Evolutionary conservation across 2,113 vertebrate genomes (phyloP), one percentile per base, ranked within the genome.

Genomic region (Circaetus gallicus): DNA sequence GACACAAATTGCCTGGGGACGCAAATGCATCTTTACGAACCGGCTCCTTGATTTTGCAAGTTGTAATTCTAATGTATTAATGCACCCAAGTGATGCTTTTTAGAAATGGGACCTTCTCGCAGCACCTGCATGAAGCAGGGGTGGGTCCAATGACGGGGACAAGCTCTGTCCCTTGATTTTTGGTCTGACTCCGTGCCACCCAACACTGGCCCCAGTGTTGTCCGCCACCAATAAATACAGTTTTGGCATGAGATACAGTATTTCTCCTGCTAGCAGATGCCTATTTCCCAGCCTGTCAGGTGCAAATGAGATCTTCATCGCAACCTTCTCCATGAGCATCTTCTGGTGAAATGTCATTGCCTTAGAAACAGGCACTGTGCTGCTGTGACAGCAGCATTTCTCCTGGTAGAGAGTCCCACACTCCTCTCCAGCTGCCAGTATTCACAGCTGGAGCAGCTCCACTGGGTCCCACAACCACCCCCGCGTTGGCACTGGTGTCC

Each of bases 81-180:
- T 0, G 1, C 9, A 20, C 3, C 13, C 50, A 15, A 42, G 31
- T 21, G 50, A 71, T 13, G 63, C 5, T 49, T 59, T 70, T 36
- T 21, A 29, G 20, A 55, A 20, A 13, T 1, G 9, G 16, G 47
- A 80, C 49, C 42, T 62, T 28, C 21, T 38, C 2, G 0, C 70
- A 29, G 29, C 0, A 0, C 11, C 67, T 16, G 16, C 28, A 2
- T 4, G 29, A 69, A 58, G 34, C 29, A 31, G 20, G 14, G 45
- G 5, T 22, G 40, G 16, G 14, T 38, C 53, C 53, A 55, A 16
- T 0, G 19, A 55, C 3, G 36, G 34, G 14, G 36, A 55, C n/a
- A 16, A 61, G 38, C n/a, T 90, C 82, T 4, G 9, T 49, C 65
- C 32, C 45, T 38, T 25, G 40, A 16, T 31, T 28, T 24, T n/a